Evolutionary conservation across 2,888 invertebrate genomes (phyloP).

Genomic region (Cremastinae sp.): DNA sequence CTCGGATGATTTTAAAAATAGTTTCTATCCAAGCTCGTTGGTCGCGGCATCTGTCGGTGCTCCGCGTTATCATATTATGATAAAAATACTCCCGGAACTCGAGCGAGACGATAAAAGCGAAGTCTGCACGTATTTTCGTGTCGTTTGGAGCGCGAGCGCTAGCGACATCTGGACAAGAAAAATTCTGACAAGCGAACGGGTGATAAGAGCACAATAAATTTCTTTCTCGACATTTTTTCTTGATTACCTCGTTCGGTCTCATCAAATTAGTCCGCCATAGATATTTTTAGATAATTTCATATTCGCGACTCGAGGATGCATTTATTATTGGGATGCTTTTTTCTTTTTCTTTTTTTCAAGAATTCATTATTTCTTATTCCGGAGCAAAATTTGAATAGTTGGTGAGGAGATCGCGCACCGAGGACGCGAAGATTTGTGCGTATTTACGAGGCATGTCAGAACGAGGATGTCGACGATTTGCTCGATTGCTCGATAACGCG

Average conservation of each 20-base stretch:
- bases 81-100: not conserved
- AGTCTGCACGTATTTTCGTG: slow-evolving; percentile 10
- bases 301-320: too few relatives aligned
- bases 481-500: slow-evolving; percentile 62
- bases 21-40: not conserved
- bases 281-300: too few relatives aligned
- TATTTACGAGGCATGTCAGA: slow-evolving; percentile 39
- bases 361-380: too few relatives aligned
- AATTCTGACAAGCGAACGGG: too few relatives aligned
- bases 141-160: not conserved
- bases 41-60: slow-evolving; percentile 36
- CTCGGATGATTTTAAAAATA: not conserved
- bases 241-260: too few relatives aligned
- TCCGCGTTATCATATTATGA: not conserved
- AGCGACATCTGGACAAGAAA: slow-evolving; percentile 8
- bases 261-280: too few relatives aligned
- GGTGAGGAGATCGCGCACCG: slow-evolving; percentile 1
- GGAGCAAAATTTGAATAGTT: not conserved
- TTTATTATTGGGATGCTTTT: too few relatives aligned
- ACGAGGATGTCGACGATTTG: slow-evolving; percentile 72
- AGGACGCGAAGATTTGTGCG: slow-evolving; percentile 35
- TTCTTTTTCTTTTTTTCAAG: too few relatives aligned
- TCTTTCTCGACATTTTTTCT: too few relatives aligned
- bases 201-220: too few relatives aligned
- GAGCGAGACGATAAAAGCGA: slow-evolving; percentile 35